These are phyloP conservation scores for Fregata magnificens DNA, from an alignment of 2,113 vertebrate genomes.

Conservation along the genomic window DNA sequence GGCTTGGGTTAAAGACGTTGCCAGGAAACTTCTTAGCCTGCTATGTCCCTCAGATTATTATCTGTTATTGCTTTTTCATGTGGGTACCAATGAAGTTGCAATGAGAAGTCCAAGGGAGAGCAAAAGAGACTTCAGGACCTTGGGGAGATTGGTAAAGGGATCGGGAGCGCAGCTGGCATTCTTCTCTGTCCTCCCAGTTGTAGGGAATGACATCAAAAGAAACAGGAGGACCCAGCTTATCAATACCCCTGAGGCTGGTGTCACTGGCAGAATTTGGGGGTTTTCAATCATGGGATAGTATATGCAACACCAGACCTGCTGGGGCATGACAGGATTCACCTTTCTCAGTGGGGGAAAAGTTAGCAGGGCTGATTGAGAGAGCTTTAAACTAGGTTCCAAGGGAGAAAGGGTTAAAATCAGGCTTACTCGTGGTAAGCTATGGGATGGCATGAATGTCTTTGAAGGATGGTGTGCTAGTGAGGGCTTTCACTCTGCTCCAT, in stretches of 20 bases:
- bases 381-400: not conserved
- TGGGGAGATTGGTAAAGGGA: not conserved
- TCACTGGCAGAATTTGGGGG: not conserved
- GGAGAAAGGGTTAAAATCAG: not conserved
- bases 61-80: not conserved
- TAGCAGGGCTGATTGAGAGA: not conserved
- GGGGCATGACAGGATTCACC: not conserved
- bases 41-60: not conserved
- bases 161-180: not conserved
- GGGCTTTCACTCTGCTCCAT: not conserved
- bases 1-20: not conserved
- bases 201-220: not conserved
- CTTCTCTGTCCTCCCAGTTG: not conserved
- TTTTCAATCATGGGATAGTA: fast-evolving
- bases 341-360: not conserved
- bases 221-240: not conserved
- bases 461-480: not conserved
- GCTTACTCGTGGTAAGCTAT: not conserved
- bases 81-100: not conserved
- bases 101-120: not conserved
- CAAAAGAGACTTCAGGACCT: not conserved
- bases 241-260: not conserved
- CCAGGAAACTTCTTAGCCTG: not conserved
- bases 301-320: not conserved
- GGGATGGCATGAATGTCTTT: not conserved